A percentile compares a stretch with the other conserved stretches of the same genome.
phyloP scores from a whole-genome alignment of 2,888 invertebrate genomes.

The Zhuqinia jingwanae region DNA sequence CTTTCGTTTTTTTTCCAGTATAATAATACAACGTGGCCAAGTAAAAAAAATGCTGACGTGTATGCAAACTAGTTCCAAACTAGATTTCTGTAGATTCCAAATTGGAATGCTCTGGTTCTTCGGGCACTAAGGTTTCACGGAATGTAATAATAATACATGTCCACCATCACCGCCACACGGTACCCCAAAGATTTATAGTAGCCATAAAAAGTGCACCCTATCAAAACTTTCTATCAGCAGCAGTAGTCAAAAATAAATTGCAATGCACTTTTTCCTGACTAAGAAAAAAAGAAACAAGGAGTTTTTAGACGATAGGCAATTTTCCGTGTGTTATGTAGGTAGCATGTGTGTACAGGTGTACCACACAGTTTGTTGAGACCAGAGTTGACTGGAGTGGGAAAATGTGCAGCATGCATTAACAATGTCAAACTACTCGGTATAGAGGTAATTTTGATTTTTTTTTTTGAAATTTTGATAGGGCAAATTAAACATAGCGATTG shows the following conservation, averaged over 20 bases:
- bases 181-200: slow-evolving; percentile 52
- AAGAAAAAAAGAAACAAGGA: neutral
- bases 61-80: neutral
- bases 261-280: slow-evolving; percentile 5
- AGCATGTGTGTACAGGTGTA: too few species aligned
- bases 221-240: slow-evolving; percentile 51
- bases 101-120: slow-evolving; percentile 2
- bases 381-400: too few species aligned
- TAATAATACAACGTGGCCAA: neutral
- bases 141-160: slow-evolving; percentile 17
- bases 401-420: too few species aligned
- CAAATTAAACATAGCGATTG: too few species aligned
- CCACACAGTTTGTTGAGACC: too few species aligned
- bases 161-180: slow-evolving; percentile 34
- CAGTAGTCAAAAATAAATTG: slow-evolving; percentile 10
- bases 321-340: too few species aligned
- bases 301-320: neutral
- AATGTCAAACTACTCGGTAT: too few species aligned
- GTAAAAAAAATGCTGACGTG: neutral
- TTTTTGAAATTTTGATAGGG: too few species aligned
- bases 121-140: slow-evolving; percentile 13
- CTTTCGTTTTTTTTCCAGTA: neutral
- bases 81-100: neutral
- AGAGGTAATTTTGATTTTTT: too few species aligned
- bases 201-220: slow-evolving; percentile 54